Conservation (phyloP, 2,113 vertebrate genomes). For the Menidia beryllina region DNA sequence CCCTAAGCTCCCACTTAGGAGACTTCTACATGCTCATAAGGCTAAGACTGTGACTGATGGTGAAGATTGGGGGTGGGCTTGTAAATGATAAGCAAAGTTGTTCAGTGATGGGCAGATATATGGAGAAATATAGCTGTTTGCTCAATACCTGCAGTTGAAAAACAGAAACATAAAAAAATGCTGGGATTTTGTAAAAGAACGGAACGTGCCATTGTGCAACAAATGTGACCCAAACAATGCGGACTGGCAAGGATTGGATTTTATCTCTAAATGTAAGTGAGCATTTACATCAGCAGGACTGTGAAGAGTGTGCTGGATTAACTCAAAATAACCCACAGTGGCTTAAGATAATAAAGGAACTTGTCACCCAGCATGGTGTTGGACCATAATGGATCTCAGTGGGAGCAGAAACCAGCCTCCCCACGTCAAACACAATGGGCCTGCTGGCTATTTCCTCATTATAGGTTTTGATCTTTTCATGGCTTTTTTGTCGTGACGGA, state of each 20-base stretch:
- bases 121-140: not conserved
- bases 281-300: constrained; percentile 6
- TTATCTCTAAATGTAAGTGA: not conserved
- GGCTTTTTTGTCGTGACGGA: not conserved
- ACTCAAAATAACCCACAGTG: not conserved
- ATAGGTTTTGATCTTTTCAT: not conserved
- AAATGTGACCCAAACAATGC: not conserved
- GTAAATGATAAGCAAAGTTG: no score
- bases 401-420: not conserved
- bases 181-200: not conserved
- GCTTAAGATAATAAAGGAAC: constrained; percentile 4
- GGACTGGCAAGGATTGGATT: not conserved
- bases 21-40: not conserved
- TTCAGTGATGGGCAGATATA: not conserved
- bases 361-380: not conserved
- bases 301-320: not conserved
- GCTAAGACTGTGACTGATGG: not conserved
- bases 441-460: not conserved
- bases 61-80: not conserved
- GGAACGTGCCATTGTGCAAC: not conserved
- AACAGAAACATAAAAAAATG: no score
- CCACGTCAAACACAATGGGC: not conserved
- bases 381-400: not conserved
- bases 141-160: no score
- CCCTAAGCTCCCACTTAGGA: not conserved